phyloP scores from a whole-genome alignment of 2,797 vertebrate genomes.

The Phyllotis vaccarum region DNA sequence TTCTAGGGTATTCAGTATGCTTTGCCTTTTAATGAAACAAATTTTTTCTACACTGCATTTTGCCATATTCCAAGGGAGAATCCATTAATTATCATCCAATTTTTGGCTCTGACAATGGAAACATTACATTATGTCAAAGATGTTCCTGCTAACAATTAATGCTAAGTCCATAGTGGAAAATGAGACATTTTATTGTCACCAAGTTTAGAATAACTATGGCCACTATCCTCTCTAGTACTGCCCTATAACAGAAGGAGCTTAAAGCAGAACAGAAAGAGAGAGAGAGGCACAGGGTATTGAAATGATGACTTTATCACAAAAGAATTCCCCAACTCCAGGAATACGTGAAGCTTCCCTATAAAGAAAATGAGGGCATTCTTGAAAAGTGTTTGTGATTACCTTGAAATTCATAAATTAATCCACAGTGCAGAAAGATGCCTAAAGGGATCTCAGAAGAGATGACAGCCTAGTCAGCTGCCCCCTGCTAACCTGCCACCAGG shows the following conservation, averaged over 20 bases:
- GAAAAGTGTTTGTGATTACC: neutral
- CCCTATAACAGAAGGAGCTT: neutral
- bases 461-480: neutral
- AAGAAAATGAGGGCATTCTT: neutral
- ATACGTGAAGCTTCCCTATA: neutral
- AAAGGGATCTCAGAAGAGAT: neutral
- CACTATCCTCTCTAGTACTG: neutral
- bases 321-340: neutral
- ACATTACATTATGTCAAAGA: conserved; percentile 69
- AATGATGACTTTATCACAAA: neutral
- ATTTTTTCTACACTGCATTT: neutral
- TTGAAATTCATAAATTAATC: neutral
- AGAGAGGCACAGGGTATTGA: accelerated
- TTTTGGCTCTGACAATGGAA: conserved; percentile 62
- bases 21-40: neutral
- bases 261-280: neutral
- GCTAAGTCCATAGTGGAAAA: conserved; percentile 63
- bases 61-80: conserved; percentile 5
- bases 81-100: conserved; percentile 61
- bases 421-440: neutral
- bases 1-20: neutral
- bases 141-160: conserved; percentile 73
- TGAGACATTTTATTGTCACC: conserved; percentile 52
- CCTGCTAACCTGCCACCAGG: neutral
- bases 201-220: neutral